Evolutionary conservation across 2,113 vertebrate species (phyloP), one percentile per base, ranked within the genome.

Genomic region (Tenebrosternarchus preto): DNA sequence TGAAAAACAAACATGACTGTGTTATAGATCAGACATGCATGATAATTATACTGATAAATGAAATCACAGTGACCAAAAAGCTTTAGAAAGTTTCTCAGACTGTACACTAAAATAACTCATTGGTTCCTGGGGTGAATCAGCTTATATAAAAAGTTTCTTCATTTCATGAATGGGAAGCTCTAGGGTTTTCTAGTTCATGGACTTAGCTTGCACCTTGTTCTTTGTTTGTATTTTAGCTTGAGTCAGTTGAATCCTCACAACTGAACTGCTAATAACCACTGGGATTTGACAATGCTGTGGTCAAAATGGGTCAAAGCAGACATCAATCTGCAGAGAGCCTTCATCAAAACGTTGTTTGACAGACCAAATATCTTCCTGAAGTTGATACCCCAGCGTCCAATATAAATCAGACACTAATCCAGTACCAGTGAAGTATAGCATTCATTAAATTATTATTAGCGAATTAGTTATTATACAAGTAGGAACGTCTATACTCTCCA

Each of bases 161-260:
- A 1, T 24, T 39, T 8, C 3, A 20, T 8, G 33, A 66, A 20
- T 66, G 63, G 17, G 33, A 68, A 39, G 64, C 31, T 11, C 64
- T 22, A 16, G 43, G 12, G 7, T 27, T 75, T 57, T 46, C 6
- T 61, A 43, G 33, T 61, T 75, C 12, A 25, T 25, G 55, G 22
- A 8, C 9, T 25, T 74, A 6, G 17, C 29, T 73, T 24, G 20
- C 53, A 59, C 39, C n/a, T 39, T 74, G 16, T 67, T 36, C 33
- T 22, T 68, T 67, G 63, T 67, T 68, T 50, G 43, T 15, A 39
- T 68, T n/a, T 68, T 12, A n/a, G 36, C 31, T 39, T 68, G 20
- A 50, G 64, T 68, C 64, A 68, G 33, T 68, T 39, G 64, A 39
- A 68, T 22, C 31, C 36, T 19, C 64, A 68, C 64, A 68, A 15